A percentile compares a stretch with the other conserved stretches of the same genome.
phyloP scores from a whole-genome alignment of 2,888 invertebrate genomes.

The Melanchra persicariae region DNA sequence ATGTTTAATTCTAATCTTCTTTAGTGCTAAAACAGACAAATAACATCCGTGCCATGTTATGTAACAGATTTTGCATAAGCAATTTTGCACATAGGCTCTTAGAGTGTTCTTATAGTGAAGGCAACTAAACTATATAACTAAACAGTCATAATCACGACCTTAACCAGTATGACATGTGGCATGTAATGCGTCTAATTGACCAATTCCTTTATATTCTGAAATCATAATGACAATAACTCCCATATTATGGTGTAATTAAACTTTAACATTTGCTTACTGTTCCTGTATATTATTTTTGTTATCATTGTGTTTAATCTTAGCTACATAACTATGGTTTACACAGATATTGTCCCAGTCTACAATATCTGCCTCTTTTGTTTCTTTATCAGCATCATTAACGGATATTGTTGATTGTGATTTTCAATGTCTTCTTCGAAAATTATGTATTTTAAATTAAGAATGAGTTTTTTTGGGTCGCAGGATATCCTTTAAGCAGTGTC shows the following conservation, averaged over 20 bases:
- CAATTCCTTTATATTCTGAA: conserved; percentile 28
- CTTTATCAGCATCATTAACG: no score
- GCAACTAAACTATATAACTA: background rate
- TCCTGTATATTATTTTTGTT: conserved; percentile 20
- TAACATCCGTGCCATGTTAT: background rate
- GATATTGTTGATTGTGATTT: background rate
- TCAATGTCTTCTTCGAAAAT: background rate
- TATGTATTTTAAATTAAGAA: background rate
- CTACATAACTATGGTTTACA: background rate
- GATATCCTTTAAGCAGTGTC: background rate
- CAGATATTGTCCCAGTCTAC: background rate
- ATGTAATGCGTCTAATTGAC: conserved; percentile 29
- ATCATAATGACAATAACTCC: conserved; percentile 16
- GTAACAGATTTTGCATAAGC: background rate
- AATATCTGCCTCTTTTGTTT: background rate
- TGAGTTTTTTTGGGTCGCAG: background rate
- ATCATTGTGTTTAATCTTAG: conserved; percentile 6
- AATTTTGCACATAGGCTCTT: background rate
- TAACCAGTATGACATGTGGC: conserved; percentile 2
- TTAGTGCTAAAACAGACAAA: background rate
- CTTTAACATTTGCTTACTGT: background rate
- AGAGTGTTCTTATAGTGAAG: no score
- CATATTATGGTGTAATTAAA: conserved; percentile 23
- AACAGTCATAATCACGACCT: conserved; percentile 13
- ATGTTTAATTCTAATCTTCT: background rate